phyloP scores from a whole-genome alignment of 2,797 vertebrate genomes.

The Limnodromus scolopaceus region DNA sequence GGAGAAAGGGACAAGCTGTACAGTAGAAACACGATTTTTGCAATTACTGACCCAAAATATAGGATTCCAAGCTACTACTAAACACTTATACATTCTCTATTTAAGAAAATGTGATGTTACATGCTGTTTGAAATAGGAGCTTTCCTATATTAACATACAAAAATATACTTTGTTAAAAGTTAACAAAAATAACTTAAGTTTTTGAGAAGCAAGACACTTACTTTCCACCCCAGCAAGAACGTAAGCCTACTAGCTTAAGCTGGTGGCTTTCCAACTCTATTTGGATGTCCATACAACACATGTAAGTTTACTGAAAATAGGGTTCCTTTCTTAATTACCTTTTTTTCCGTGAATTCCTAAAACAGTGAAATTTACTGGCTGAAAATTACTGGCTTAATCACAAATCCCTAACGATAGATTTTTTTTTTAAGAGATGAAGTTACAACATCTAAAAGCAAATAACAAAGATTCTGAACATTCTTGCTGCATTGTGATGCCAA shows the following conservation, averaged over 20 bases:
- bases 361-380: background rate
- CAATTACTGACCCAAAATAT: background rate
- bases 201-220: background rate
- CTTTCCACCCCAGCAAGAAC: too few species aligned
- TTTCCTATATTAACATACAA: slow-evolving; percentile 43
- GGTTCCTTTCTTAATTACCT: background rate
- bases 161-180: slow-evolving; percentile 42
- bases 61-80: background rate
- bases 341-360: background rate
- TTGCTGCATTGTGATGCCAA: background rate
- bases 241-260: background rate
- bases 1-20: background rate
- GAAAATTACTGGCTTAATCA: background rate
- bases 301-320: background rate
- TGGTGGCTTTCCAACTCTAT: background rate
- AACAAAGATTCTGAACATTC: background rate
- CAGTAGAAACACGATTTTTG: background rate
- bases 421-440: background rate
- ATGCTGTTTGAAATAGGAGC: slow-evolving; percentile 1
- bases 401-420: too few species aligned
- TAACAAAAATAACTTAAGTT: slow-evolving; percentile 40
- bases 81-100: background rate
- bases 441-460: background rate
- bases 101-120: background rate
- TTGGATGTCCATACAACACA: background rate